Percentiles rank a stretch among this genome's conserved stretches.
phyloP scores from a whole-genome alignment of 2,888 invertebrate genomes.

The Meganola albula region DNA sequence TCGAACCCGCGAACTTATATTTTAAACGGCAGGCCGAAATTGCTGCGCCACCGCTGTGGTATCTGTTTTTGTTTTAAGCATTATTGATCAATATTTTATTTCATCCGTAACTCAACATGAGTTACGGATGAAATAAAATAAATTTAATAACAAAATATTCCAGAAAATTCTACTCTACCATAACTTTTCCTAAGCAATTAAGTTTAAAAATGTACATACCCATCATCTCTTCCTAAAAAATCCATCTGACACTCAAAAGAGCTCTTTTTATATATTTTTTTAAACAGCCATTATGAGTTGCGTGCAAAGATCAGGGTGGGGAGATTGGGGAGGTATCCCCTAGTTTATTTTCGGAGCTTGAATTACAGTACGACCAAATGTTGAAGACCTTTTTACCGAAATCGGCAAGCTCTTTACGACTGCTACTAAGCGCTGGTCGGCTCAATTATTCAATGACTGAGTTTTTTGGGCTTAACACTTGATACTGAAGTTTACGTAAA shows the following conservation, averaged over 20 bases:
- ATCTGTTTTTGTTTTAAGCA: too few relatives aligned
- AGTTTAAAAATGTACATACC: conserved; percentile 14
- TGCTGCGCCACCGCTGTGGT: too few relatives aligned
- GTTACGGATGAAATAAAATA: too few relatives aligned
- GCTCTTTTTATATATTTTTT: conserved; percentile 51
- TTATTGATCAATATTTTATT: too few relatives aligned
- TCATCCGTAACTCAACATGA: too few relatives aligned
- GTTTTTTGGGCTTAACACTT: conserved; percentile 41
- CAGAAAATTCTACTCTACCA: too few relatives aligned
- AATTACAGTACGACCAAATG: conserved; percentile 70
- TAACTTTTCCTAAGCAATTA: too few relatives aligned
- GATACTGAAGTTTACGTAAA: too few relatives aligned
- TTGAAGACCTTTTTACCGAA: conserved; percentile 74
- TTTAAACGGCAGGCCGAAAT: too few relatives aligned
- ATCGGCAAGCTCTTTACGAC: conserved; percentile 70
- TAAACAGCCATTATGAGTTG: conserved; percentile 51
- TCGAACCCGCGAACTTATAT: too few relatives aligned
- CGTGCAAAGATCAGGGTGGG: conserved; percentile 59
- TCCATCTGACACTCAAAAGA: conserved; percentile 34
- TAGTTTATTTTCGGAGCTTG: conserved; percentile 70
- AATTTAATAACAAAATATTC: too few relatives aligned
- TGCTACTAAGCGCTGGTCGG: conserved; percentile 59
- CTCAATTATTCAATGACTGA: conserved; percentile 65
- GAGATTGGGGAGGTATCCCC: conserved; percentile 46
- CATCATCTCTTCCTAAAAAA: conserved; percentile 29